phyloP scores from a whole-genome alignment of 2,888 invertebrate genomes.

The Lamellibrachia columna region DNA sequence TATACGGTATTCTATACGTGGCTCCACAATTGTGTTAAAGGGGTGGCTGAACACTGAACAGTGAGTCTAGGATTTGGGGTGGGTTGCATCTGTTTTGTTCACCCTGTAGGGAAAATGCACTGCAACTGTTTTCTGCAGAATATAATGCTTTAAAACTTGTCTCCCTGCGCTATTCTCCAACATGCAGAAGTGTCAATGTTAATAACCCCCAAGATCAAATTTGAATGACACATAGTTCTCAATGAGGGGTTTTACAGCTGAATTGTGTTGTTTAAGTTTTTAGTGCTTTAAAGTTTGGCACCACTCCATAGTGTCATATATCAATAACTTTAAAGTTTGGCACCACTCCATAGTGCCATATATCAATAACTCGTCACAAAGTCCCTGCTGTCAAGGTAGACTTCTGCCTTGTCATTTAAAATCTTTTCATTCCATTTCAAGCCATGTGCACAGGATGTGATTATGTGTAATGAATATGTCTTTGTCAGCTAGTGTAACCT shows the following conservation, averaged over 20 bases:
- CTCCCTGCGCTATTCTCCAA: background rate
- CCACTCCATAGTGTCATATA: background rate
- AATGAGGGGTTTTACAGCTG: background rate
- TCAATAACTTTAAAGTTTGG: background rate
- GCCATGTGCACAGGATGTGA: background rate
- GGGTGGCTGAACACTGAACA: too few species aligned
- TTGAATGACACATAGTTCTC: background rate
- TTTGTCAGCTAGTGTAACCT: background rate
- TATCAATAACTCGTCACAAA: background rate
- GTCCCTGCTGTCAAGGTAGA: background rate
- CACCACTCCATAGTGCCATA: background rate
- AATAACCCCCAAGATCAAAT: background rate
- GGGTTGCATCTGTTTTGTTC: too few species aligned
- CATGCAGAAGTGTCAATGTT: background rate
- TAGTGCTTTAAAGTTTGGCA: background rate
- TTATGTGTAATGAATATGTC: background rate
- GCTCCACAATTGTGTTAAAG: too few species aligned
- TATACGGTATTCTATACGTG: too few species aligned
- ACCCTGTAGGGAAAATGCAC: too few species aligned
- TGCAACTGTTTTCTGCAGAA: too few species aligned
- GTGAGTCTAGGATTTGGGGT: too few species aligned
- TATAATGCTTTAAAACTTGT: background rate
- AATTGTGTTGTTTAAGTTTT: background rate
- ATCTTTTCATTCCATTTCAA: background rate
- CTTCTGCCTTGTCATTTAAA: background rate